Base-by-base conservation (phyloP, 1,140 invertebrate genomes). In the Sipha flava region DNA sequence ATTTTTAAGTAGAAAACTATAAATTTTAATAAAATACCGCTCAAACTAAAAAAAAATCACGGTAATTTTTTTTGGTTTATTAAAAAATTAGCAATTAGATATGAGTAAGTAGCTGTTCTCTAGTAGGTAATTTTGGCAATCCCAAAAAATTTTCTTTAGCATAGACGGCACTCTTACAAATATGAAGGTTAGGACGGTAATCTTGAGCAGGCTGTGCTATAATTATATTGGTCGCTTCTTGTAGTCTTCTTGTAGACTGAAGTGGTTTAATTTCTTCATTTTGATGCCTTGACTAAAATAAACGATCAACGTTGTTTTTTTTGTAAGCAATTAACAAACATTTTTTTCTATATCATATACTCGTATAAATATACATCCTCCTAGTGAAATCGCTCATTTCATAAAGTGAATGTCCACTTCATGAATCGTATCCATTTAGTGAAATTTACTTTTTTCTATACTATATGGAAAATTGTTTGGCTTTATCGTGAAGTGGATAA, bases 131-230 rank as follows among this genome's bases (percentile, higher is more conserved):
- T 57, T 34, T 57, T 14, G 72, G 14, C 18, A 77, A 18, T 26
- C 34, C 21, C 31, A 77, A 43, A 77, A 29, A 77, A n/a, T 57
- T 77, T 14, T 77, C 73, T 59, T 77, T 77, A 12, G 34, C 49
- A 21, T 75, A 75, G 12, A 54, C 31, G 9, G 49, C 16, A 40
- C n/a, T 40, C 21, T 16, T 59, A 29, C 73, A 77, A 59, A 77
- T 57, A 57, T 77, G 73, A 10, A 59, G 43, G 23, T 23, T 77
- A 23, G 52, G 73, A 37, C 52, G 52, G 34, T 59, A 77, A 12
- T 77, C 73, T 43, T 57, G 73, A 57, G 52, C 34, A 16, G 73
- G 26, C 59, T 77, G 73, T 57, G 73, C 34, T n/a, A 59, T 12
- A 12, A 77, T 43, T 26, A 57, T 23, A 29, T 77, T 57, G 12